Conservation (phyloP, 2,113 vertebrate genomes). For the Aldabrachelys gigantea region DNA sequence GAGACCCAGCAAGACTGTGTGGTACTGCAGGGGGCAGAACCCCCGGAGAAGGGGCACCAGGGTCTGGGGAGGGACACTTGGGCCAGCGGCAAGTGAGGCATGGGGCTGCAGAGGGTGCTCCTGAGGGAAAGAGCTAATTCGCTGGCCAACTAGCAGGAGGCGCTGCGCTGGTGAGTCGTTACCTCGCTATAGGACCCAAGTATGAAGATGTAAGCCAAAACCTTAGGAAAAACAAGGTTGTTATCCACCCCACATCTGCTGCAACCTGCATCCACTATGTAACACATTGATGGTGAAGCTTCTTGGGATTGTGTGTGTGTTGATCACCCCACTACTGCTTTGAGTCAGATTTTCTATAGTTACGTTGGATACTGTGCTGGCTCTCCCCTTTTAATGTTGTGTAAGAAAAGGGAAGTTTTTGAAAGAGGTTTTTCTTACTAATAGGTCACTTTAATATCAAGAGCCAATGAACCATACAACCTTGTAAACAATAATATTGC, state of each 20-base stretch:
- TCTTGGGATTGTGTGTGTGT: neutral
- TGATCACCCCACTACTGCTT: neutral
- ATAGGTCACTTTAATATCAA: constrained; percentile 61
- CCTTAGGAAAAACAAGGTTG: neutral
- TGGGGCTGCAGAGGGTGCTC: too few relatives aligned
- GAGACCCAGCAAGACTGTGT: too few relatives aligned
- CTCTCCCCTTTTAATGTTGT: neutral
- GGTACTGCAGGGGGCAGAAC: too few relatives aligned
- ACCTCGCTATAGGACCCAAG: neutral
- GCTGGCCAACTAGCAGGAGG: too few relatives aligned
- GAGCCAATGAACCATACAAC: constrained; percentile 57
- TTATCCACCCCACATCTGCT: neutral
- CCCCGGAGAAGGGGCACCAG: too few relatives aligned
- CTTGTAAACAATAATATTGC: constrained; percentile 57
- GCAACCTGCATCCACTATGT: too few relatives aligned
- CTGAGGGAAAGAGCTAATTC: too few relatives aligned
- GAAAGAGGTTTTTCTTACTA: constrained; percentile 51
- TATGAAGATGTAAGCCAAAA: neutral
- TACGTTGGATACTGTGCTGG: neutral
- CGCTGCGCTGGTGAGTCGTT: too few relatives aligned
- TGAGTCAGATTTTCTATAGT: neutral
- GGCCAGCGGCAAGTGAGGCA: too few relatives aligned
- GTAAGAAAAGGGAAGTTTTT: neutral
- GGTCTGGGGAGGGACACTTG: too few relatives aligned
- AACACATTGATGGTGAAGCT: neutral